Evolutionary conservation across 1,140 invertebrate species (phyloP).

Genomic region (Orussus abietinus): DNA sequence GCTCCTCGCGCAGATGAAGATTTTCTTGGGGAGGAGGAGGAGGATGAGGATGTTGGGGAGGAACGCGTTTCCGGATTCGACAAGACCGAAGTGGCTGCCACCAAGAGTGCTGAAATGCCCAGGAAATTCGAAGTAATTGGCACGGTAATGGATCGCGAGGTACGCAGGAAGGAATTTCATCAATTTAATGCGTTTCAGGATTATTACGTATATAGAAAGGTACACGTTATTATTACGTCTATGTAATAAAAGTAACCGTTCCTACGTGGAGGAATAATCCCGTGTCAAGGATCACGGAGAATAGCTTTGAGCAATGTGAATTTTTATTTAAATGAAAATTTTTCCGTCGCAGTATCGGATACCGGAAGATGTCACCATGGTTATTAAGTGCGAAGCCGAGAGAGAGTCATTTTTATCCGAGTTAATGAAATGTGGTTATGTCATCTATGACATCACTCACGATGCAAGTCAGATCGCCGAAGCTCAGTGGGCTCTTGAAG

Average conservation of each 20-base stretch:
- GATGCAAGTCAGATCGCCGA: constrained; percentile 27
- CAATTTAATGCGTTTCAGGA: too few relatives aligned
- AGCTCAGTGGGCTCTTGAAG: constrained; percentile 31
- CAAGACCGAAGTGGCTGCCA: not conserved
- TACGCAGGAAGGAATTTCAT: constrained; percentile 15
- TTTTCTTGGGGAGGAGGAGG: constrained; percentile 8
- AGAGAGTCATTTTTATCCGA: constrained; percentile 21
- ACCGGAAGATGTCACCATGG: constrained; percentile 22
- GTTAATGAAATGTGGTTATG: constrained; percentile 34
- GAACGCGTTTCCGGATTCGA: too few relatives aligned
- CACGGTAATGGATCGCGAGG: constrained; percentile 23
- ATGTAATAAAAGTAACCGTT: too few relatives aligned
- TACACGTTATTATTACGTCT: too few relatives aligned
- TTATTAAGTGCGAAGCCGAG: constrained; percentile 12
- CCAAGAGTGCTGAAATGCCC: not conserved
- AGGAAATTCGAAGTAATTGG: constrained; percentile 32
- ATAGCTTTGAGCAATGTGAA: too few relatives aligned
- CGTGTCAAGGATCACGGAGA: too few relatives aligned
- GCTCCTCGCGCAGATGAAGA: constrained; percentile 1
- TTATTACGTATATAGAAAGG: too few relatives aligned
- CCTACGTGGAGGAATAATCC: too few relatives aligned
- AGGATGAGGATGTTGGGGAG: not conserved
- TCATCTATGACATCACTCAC: constrained; percentile 44
- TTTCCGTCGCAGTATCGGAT: constrained; percentile 12
- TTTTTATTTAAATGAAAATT: too few relatives aligned